Base-by-base conservation (phyloP, 1,140 invertebrate genomes). In the Monomorium pharaonis region DNA sequence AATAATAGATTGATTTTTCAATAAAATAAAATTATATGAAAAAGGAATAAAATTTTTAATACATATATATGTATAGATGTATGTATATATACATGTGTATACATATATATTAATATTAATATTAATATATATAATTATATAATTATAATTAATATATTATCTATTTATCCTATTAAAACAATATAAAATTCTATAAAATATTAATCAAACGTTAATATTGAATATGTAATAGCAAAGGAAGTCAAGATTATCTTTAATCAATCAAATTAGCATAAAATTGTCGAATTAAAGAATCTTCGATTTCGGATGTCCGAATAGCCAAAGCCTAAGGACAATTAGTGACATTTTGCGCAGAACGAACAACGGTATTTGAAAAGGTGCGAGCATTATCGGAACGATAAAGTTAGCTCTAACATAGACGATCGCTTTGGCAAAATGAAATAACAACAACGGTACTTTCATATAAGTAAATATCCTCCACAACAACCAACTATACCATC, bases 331-430 rank as follows among this genome's bases (percentile, higher is more conserved):
- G 3, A 80, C 49, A 69, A 47, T 6, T 2, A 67, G 27, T 14
- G 42, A 49, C 24, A 83, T 83, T 70, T 54, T 60, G 7, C 58
- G 62, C 2, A 86, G 44, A 14, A 63, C 88, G 54, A 95, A 93
- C 84, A 94, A 94, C 51, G 94, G 95, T 92, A 95, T 91, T 83
- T 90, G 93, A 62, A 95, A 90, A 24, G 94, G 93, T 89, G 93
- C 94, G 63, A 93, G 90, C 27, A 94, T 33, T 18, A 94, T 90
- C 56, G 94, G 94, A 77, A 95, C 77, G 37, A 95, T 83, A 84
- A 90, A 92, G 37, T 92, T 90, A 78, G 93, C 93, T 93, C 94
- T 95, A 77, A 96, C 85, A 85, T 93, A 94, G 72, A 92, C 72
- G 67, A 95, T 90, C 37, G 94, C 89, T 49, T 94, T 92, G 75